These are phyloP conservation scores for Phasianus colchicus DNA, from an alignment of 2,113 vertebrate species.

Conservation along the genomic window DNA sequence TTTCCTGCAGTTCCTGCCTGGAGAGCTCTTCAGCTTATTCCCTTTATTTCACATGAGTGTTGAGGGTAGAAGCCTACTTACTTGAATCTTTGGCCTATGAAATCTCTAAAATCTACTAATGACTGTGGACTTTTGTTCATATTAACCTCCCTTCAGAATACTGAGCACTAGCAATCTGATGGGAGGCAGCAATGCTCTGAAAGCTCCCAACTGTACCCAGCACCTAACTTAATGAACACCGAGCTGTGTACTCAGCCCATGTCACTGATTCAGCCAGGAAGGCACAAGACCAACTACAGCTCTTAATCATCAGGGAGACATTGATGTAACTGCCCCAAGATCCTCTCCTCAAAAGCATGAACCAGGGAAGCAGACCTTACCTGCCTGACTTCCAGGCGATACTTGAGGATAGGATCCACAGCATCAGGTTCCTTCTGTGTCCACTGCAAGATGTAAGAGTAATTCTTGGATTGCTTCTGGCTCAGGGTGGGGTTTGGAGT, in stretches of 20 bases:
- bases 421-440: slow-evolving; percentile 93
- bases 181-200: background rate
- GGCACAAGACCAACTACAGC: background rate
- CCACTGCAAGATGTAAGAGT: slow-evolving; percentile 96
- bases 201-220: background rate
- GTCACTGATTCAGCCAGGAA: background rate
- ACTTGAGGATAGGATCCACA: slow-evolving; percentile 91
- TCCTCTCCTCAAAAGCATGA: background rate
- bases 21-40: slow-evolving; percentile 32
- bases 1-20: slow-evolving; percentile 31
- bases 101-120: slow-evolving; percentile 9
- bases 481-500: slow-evolving; percentile 93
- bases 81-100: slow-evolving; percentile 14
- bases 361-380: slow-evolving; percentile 71
- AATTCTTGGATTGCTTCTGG: slow-evolving; percentile 92
- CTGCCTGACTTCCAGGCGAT: slow-evolving; percentile 89
- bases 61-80: background rate
- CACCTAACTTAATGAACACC: background rate
- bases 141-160: background rate
- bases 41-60: background rate
- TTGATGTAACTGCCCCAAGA: background rate
- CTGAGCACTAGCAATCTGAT: background rate
- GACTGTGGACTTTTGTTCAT: background rate
- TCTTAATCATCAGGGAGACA: background rate
- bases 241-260: background rate